Base-by-base conservation (phyloP, 1,140 invertebrate genomes). In the Megathymus violae region DNA sequence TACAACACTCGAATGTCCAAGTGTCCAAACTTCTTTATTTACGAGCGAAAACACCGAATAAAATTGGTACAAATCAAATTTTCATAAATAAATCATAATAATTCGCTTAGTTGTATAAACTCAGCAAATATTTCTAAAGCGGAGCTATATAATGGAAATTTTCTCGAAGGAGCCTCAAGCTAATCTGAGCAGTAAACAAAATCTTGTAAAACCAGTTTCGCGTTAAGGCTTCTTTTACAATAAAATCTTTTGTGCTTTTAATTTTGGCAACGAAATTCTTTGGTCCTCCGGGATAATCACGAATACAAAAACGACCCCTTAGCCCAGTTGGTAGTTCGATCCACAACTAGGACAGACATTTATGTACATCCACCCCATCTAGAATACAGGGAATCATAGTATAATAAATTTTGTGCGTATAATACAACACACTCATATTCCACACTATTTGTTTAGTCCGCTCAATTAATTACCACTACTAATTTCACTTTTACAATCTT, bases 121-220 rank as follows among this genome's bases (percentile, higher is more conserved):
- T 56, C 36, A 14, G 40, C 38, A 22, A 56, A 56, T 43, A 43
- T 41, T 38, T 52, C 13, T 43, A 13, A 16, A 56, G 36, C 22
- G 13, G 19, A 9, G 13, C 4, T 36, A 36, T 13, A 13, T 56
- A 56, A 56, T 56, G 51, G 51, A 56, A 56, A n/a, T 3, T 56
- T 43, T 43, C 40, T 52, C 47, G 11, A 15, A 41, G 11, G 9
- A 48, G 27, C 22, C 38, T 19, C 2, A 46, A 40, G 38, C 5
- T 51, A 52, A 47, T 47, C 41, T 48, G 41, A 11, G 47, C n/a
- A n/a, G 50, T 67, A 67, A 56, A 62, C 51, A 67, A 56, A 67
- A 62, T 61, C 48, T 56, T 66, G 47, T 41, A 27, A 54, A 19
- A 22, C 13, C 31, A 44, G 14, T 34, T 50, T 47, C n/a, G n/a